Base-by-base conservation (phyloP, 2,113 vertebrate species). In the Calcarius ornatus region DNA sequence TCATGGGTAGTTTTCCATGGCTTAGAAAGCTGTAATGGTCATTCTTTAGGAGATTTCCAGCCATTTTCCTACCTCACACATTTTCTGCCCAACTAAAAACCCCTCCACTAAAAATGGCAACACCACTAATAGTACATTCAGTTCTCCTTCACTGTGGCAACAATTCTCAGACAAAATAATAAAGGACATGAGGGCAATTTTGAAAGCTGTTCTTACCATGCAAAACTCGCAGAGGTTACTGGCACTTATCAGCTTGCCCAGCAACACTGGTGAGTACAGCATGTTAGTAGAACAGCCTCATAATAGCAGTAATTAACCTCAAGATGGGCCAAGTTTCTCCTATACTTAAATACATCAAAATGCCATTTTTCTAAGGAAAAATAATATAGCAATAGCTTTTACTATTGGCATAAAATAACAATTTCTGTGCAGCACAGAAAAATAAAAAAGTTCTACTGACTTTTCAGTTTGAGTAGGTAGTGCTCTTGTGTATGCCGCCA, bases 161-260 rank as follows among this genome's bases (percentile, higher is more conserved):
- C 88, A 56, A 53, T 35, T 68, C 59, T 63, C 17, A 60, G 33
- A 33, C 17, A 60, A 78, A 83, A 47, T 17, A 54, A 64, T 40
- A 33, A 40, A 68, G 48, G 43, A 19, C 10, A 24, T 8, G 21
- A 82, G 27, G 15, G 21, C 27, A 64, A 42, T 33, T 48, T 50
- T 43, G 37, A 37, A 60, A 60, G 33, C 25, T 60, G 27, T 43
- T 86, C 45, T 48, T 71, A 57, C 7, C 11, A 22, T 54, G 25
- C 8, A 71, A 33, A 65, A 25, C 17, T 66, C 0, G 0, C 1
- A 1, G 18, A 33, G 37, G 30, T 50, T 16, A 22, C 23, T 37
- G 37, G n/a, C 31, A 70, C 18, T 51, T 48, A 48, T 57, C 12
- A 91, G 24, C 59, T 69, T 9, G 5, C 11, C 33, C 40, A 72